These are phyloP conservation scores for Phrynocephalus versicolor DNA, from an alignment of 2,113 vertebrate genomes.

Conservation along the genomic window DNA sequence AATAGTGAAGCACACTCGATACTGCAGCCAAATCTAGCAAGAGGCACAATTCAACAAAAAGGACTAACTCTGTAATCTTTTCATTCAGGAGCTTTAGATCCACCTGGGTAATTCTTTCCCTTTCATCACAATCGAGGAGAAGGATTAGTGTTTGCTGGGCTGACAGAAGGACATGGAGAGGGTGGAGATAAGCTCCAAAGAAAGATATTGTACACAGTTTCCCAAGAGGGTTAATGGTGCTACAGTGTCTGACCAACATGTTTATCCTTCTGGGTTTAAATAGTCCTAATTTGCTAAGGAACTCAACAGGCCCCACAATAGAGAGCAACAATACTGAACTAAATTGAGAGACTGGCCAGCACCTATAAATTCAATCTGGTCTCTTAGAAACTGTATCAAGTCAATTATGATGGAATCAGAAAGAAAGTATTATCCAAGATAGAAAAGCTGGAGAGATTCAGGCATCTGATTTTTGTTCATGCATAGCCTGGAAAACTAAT, in stretches of 20 bases:
- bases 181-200: not conserved
- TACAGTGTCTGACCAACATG: not conserved
- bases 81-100: not conserved
- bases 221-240: not conserved
- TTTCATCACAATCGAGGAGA: slow-evolving; percentile 1
- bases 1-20: not conserved
- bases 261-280: not conserved
- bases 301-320: not conserved
- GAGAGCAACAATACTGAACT: not conserved
- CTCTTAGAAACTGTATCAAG: not conserved
- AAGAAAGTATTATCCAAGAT: not conserved
- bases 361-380: not conserved
- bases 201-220: not conserved
- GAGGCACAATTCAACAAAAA: not conserved
- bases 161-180: not conserved
- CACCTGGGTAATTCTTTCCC: slow-evolving; percentile 1
- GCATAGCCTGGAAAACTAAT: not conserved
- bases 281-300: not conserved
- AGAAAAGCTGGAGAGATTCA: not conserved
- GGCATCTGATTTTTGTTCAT: not conserved
- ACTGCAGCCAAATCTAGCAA: not conserved
- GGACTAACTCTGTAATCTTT: not conserved
- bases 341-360: not conserved
- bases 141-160: not conserved
- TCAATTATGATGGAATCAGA: not conserved